Base-by-base conservation (phyloP, 2,888 invertebrate genomes). In the Pyralis farinalis region DNA sequence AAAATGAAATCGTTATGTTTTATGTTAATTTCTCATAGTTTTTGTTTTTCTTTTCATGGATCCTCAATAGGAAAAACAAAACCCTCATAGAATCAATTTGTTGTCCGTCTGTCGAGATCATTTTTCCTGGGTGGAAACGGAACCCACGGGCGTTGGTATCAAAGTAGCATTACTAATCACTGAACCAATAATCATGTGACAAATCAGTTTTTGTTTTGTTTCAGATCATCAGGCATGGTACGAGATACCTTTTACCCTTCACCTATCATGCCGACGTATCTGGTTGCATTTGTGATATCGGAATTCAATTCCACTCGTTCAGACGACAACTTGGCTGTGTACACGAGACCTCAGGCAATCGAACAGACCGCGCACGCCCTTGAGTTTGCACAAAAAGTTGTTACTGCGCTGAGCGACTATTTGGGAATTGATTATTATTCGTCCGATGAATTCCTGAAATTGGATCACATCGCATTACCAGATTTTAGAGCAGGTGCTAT, bases 401-500 rank as follows among this genome's bases (percentile, higher is more conserved):
- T 93, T 0, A 54, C 71, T 1, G 81, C 76, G 35, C 67, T 94
- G 34, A 76, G 91, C 10, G 65, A 81, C 0, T 95, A 92, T 56
- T 93, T 94, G 37, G 87, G 70, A 0, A 63, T 91, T n/a, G 58
- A 84, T 6, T 92, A 92, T 54, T 90, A 90, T 43, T 61, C 66
- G 0, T 73, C 82, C 3, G 65, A 92, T 46, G 90, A 88, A 1
- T 82, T 94, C 43, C 85, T 92, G 3, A 96, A 96, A 69, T 90
- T 96, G 73, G 95, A 97, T 63, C 92, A 96, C 63, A 92, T 96
- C n/a, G 96, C 96, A 1, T 91, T 97, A 44, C 94, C 96, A 0
- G 95, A 97, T 68, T 96, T 97, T 70, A 91, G 91, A 34, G 93
- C 94, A 48, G 95, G 95, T 31, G 97, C 97, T 37, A 97, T 97